Conservation (phyloP, 2,888 invertebrate genomes). For the Eristalis tenax region DNA sequence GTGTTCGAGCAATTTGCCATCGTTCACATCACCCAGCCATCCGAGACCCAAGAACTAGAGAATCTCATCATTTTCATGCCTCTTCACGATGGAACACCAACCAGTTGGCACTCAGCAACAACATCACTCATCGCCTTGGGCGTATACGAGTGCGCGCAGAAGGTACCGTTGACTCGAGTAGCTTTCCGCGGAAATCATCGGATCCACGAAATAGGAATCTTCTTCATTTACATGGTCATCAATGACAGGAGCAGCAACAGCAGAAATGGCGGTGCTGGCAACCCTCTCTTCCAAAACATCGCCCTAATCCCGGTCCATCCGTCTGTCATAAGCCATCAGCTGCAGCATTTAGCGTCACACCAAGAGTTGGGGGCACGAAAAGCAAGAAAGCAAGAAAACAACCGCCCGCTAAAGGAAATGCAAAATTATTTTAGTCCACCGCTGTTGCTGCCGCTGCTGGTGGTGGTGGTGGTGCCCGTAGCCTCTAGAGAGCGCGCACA, state of each 20-base stretch:
- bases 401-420: conserved; percentile 46
- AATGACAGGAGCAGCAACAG: neutral
- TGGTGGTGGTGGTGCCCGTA: neutral
- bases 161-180: conserved; percentile 35
- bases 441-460: too few relatives aligned
- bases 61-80: neutral
- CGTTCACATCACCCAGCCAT: neutral
- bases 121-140: conserved; percentile 55
- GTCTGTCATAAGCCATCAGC: conserved; percentile 63
- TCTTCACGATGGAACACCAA: neutral
- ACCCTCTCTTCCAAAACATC: conserved; percentile 5
- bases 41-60: neutral
- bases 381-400: conserved; percentile 8
- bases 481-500: neutral
- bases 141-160: neutral
- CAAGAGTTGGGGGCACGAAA: conserved; percentile 6
- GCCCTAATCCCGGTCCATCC: conserved; percentile 27
- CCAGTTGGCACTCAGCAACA: neutral
- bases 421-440: conserved; percentile 59
- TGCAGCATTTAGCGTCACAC: conserved; percentile 70
- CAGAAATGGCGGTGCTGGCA: neutral
- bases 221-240: conserved; percentile 60
- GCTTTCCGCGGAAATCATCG: conserved; percentile 56
- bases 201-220: conserved; percentile 59
- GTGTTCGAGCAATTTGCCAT: neutral